phyloP scores from a whole-genome alignment of 2,113 vertebrate species.

The Alethe diademata region DNA sequence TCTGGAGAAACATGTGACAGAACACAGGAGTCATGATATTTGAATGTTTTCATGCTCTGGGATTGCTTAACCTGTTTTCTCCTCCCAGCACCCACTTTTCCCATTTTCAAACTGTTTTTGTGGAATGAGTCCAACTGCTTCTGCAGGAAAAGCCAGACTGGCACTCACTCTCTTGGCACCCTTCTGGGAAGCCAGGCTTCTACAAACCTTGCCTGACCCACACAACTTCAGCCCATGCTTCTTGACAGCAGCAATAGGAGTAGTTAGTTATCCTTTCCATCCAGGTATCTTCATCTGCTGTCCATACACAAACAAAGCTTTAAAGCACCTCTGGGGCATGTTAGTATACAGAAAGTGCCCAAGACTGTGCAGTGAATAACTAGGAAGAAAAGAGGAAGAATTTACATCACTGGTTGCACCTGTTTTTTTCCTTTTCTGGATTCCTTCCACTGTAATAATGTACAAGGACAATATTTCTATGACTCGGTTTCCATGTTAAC shows the following conservation, averaged over 20 bases:
- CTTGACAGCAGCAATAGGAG: not conserved
- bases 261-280: not conserved
- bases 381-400: not conserved
- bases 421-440: not conserved
- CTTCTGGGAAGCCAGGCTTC: not conserved
- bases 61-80: not conserved
- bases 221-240: not conserved
- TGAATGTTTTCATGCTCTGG: not conserved
- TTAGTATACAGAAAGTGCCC: not conserved
- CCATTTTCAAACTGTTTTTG: not conserved
- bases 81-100: not conserved
- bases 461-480: not conserved
- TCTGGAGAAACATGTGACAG: not conserved
- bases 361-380: not conserved
- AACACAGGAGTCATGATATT: not conserved
- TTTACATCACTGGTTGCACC: not conserved
- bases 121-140: not conserved
- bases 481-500: not conserved
- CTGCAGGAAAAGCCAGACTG: not conserved
- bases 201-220: not conserved
- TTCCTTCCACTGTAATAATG: not conserved
- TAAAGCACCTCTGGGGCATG: not conserved
- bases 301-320: not conserved
- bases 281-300: not conserved
- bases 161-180: accelerated